These are phyloP conservation scores for Pegoplata infirma DNA, from an alignment of 2,888 invertebrate genomes.

Conservation along the genomic window DNA sequence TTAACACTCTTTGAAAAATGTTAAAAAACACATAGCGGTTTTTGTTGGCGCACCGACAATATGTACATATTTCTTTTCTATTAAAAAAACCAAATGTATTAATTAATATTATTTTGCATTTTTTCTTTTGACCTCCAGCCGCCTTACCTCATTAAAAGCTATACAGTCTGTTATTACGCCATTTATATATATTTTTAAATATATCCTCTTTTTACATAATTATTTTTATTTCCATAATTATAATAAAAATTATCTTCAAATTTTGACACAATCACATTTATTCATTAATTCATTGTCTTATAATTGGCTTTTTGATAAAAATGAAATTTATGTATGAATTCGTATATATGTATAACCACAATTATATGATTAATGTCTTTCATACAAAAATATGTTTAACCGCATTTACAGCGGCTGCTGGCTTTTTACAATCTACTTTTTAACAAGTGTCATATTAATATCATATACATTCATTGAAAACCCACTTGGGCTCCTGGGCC, in stretches of 20 bases:
- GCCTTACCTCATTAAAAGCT: too few species aligned
- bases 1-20: too few species aligned
- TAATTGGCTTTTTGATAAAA: conserved; percentile 23
- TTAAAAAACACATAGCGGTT: too few species aligned
- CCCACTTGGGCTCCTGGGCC: neutral
- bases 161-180: too few species aligned
- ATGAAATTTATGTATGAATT: neutral
- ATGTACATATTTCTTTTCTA: too few species aligned
- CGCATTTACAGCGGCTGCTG: conserved; percentile 14
- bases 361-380: conserved; percentile 57
- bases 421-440: conserved; percentile 15
- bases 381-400: neutral
- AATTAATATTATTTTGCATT: too few species aligned
- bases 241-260: neutral
- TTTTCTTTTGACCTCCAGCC: too few species aligned
- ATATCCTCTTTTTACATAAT: too few species aligned
- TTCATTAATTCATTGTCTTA: conserved; percentile 24
- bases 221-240: neutral
- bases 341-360: conserved; percentile 30
- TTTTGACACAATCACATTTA: conserved; percentile 1
- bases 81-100: too few species aligned
- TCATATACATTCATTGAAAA: conserved; percentile 3
- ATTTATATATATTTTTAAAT: too few species aligned
- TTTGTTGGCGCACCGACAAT: too few species aligned
- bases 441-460: conserved; percentile 44